phyloP scores from a whole-genome alignment of 2,888 invertebrate genomes.

The Synanthedon andrenaeformis region DNA sequence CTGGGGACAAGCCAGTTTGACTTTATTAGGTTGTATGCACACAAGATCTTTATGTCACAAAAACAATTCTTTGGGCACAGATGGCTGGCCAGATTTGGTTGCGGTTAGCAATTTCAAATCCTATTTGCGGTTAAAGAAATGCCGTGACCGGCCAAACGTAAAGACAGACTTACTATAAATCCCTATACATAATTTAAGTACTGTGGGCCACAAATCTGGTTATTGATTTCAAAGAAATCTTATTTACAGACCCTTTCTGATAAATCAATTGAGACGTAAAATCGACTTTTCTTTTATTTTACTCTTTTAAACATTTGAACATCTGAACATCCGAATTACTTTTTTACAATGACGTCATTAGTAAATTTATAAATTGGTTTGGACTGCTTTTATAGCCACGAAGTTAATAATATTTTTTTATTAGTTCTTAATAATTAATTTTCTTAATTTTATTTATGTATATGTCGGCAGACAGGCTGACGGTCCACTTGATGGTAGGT shows the following conservation, averaged over 20 bases:
- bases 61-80: conserved; percentile 47
- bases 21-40: neutral
- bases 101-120: conserved; percentile 37
- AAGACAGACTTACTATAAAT: conserved; percentile 39
- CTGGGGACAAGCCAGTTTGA: too few relatives aligned
- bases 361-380: too few relatives aligned
- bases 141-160: conserved; percentile 32
- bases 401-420: too few relatives aligned
- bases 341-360: too few relatives aligned
- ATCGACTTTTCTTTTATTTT: neutral
- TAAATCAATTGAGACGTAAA: conserved; percentile 1
- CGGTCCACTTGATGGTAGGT: too few relatives aligned
- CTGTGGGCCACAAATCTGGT: conserved; percentile 15
- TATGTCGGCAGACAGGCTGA: too few relatives aligned
- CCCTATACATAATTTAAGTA: conserved; percentile 34
- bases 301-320: neutral
- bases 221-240: conserved; percentile 5
- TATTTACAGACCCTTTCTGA: conserved; percentile 4
- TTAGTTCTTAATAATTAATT: too few relatives aligned
- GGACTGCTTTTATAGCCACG: too few relatives aligned
- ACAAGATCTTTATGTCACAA: conserved; percentile 27
- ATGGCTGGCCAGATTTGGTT: conserved; percentile 53
- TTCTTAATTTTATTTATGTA: too few relatives aligned
- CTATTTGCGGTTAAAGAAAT: conserved; percentile 48
- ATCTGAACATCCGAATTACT: too few relatives aligned